Base-by-base conservation (phyloP, 2,888 invertebrate species). In the Watsonalla cultraria region DNA sequence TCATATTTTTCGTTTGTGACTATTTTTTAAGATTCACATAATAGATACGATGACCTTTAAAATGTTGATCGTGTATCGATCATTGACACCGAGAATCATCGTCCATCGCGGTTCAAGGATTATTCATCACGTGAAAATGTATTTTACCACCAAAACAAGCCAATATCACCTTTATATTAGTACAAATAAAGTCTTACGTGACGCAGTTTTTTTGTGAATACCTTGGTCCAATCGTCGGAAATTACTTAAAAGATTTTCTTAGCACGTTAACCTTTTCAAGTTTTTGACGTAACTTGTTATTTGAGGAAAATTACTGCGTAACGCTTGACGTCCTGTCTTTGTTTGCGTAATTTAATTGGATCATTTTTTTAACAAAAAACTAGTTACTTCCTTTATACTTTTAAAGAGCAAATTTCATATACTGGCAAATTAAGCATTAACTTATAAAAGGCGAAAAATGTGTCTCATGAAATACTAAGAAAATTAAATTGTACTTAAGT, bases 161-260 rank as follows among this genome's bases (percentile, higher is more conserved):
- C 14, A 9, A 9, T 6, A 39, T 11, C 49, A 39, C 9, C 37
- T 11, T 49, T 37, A 15, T 14, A 5, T 14, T 15, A 13, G 7
- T 14, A 15, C 6, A 7, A 39, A 49, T 49, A 49, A 39, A 11
- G 37, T 48, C 35, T 34, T 35, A n/a, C 7, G 5, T 13, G 14
- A 7, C 35, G 48, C 37, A 48, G 5, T n/a, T 35, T 37, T 39
- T 11, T 11, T 11, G 5, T 11, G 9, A 35, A 35, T 6, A 57
- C 46, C 50, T n/a, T 51, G 56, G 48, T 68, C 61, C 61, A 65
- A 60, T 59, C 57, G 61, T 61, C 63, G 70, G 70, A 74, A 74
- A 72, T 73, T 42, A 68, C 67, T 70, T 72, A 57, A 58, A 60
- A 71, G 65, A 66, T 71, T 74, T 70, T 59, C 65, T 58, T 60